Evolutionary conservation across 2,797 vertebrate species (phyloP), one percentile per base, ranked within the genome.

Genomic region (Micrastur ruficollis): DNA sequence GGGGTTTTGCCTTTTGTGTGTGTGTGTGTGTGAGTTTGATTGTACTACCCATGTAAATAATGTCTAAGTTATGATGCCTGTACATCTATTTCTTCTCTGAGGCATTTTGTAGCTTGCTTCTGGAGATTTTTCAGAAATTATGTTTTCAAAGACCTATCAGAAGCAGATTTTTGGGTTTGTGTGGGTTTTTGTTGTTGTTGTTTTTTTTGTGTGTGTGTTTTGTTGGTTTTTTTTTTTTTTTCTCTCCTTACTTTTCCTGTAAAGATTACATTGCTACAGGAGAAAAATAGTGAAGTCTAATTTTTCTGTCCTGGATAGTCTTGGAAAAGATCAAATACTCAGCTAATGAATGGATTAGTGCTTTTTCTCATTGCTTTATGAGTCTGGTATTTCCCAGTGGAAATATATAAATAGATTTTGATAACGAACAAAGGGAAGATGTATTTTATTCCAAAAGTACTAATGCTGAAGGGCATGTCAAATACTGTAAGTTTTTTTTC

Each of bases 381-480:
- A 89, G 32, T 73, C 75, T 86, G 80, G 75, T 94, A 93, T 94
- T 96, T 97, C 96, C 95, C 96, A 84, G 9, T 85, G 93, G 95
- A 92, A 90, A 93, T 92, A 80, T 63, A 89, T 73, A 93, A 95
- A 97, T 94, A 96, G 94, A 90, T 95, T 89, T 94, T 89, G 92
- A 92, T 92, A 95, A 84, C 0, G 55, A 97, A 94, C 86, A 96
- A 94, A 94, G 63, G 40, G 44, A 94, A 94, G 40, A 93, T 46
- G 36, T 89, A 73, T 95, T 94, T 92, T 95, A 94, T 80, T 94
- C 70, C 38, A 56, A 38, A 95, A 86, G 47, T 66, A 59, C n/a
- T 86, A 84, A 66, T 76, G 90, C 91, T 96, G 94, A 95, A 94
- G 86, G 88, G 86, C 76, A 90, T 75, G 70, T 90, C 87, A 96